Percentiles rank a stretch among this genome's conserved stretches.
These are phyloP conservation scores for Nannobrachium achirus DNA, from an alignment of 2,113 vertebrate genomes.

Conservation along the genomic window DNA sequence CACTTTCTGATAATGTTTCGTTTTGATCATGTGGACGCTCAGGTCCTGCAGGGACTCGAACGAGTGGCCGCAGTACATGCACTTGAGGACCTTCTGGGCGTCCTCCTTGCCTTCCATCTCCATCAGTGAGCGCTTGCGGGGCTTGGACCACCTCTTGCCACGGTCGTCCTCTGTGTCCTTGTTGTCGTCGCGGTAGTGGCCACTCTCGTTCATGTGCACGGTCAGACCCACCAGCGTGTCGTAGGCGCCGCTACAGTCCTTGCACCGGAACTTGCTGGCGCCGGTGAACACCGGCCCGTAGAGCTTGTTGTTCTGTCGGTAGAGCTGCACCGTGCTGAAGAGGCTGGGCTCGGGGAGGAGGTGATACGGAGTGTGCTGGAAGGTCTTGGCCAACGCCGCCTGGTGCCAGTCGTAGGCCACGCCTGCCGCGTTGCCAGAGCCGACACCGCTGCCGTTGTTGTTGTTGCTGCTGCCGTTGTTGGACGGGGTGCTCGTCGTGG, in stretches of 20 bases:
- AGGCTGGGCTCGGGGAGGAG: slow-evolving; percentile 97
- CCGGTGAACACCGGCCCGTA: slow-evolving; percentile 98
- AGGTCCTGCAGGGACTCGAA: slow-evolving; percentile 98
- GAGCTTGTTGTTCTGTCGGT: slow-evolving; percentile 97
- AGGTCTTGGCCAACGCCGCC: slow-evolving; percentile 95
- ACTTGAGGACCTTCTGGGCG: slow-evolving; percentile 98
- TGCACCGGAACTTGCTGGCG: slow-evolving; percentile 98
- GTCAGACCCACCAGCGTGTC: slow-evolving; percentile 97
- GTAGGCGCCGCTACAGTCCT: slow-evolving; percentile 97
- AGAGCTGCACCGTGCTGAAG: slow-evolving; percentile 98
- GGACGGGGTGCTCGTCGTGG: slow-evolving; percentile 68
- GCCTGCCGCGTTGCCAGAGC: slow-evolving; percentile 76
- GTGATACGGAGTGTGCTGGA: slow-evolving; percentile 94
- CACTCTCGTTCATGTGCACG: slow-evolving; percentile 98
- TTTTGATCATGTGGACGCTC: slow-evolving; percentile 99
- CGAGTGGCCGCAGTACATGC: slow-evolving; percentile 99
- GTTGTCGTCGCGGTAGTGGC: slow-evolving; percentile 98
- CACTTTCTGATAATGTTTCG: slow-evolving; percentile 99
- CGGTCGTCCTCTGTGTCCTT: slow-evolving; percentile 92
- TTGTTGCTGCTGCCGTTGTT: slow-evolving; percentile 73
- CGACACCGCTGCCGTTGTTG: slow-evolving; percentile 76
- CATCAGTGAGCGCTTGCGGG: slow-evolving; percentile 95
- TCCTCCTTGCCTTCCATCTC: slow-evolving; percentile 99
- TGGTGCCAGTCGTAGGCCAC: slow-evolving; percentile 98
- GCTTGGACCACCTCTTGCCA: slow-evolving; percentile 96